Conservation (phyloP, 2,888 invertebrate genomes). For the Ptilodon capucinus region DNA sequence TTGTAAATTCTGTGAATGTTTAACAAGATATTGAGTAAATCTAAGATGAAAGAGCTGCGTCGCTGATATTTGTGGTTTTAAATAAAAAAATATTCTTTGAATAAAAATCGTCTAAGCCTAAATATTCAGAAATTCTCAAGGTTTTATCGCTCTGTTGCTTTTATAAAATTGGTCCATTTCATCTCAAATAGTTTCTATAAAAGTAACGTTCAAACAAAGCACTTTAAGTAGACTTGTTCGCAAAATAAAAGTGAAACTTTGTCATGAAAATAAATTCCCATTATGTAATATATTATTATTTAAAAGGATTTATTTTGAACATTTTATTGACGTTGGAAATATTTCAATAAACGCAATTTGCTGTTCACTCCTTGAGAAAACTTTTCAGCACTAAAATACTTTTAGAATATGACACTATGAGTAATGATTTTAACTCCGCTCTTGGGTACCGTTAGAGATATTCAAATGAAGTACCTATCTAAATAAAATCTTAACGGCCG, state of each 20-base stretch:
- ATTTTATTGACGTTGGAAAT: conserved; percentile 9
- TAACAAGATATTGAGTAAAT: too few relatives aligned
- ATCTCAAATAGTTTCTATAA: neutral
- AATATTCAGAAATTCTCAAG: too few relatives aligned
- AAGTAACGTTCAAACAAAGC: neutral
- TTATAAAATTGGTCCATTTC: too few relatives aligned
- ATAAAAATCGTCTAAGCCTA: neutral
- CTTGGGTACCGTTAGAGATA: conserved; percentile 1
- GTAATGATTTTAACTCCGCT: conserved; percentile 2
- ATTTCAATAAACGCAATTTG: conserved; percentile 12
- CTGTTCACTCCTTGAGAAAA: conserved; percentile 7
- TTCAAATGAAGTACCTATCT: conserved; percentile 1
- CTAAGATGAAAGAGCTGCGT: too few relatives aligned
- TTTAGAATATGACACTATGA: conserved; percentile 8
- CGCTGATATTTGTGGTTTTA: too few relatives aligned
- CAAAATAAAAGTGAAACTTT: conserved; percentile 3
- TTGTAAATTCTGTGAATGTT: too few relatives aligned
- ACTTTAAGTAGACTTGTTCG: neutral
- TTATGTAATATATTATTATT: conserved; percentile 18
- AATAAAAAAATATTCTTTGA: neutral
- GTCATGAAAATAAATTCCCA: conserved; percentile 13
- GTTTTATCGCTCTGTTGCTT: too few relatives aligned
- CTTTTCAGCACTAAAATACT: conserved; percentile 8
- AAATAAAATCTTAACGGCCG: neutral
- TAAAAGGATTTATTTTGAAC: conserved; percentile 12